phyloP scores from a whole-genome alignment of 92 coral and sea anemone genomes.

The Zoanthus sociatus region DNA sequence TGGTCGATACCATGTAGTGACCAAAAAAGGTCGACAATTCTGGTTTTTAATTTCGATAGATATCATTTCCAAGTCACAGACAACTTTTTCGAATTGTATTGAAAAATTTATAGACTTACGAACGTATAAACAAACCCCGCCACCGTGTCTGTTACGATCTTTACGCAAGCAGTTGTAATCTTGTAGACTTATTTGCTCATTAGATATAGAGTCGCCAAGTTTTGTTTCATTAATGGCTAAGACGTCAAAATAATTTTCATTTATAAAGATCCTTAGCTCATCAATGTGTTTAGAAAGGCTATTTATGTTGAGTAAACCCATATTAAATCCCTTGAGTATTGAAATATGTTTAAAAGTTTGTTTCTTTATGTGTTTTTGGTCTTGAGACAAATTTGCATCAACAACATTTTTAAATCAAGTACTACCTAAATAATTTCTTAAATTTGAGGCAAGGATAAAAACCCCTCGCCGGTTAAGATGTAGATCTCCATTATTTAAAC shows the following conservation, averaged over 20 bases:
- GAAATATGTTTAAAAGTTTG: constrained; percentile 2
- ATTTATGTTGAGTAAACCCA: constrained; percentile 16
- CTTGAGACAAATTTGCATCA: constrained; percentile 15
- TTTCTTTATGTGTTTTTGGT: constrained; percentile 15
- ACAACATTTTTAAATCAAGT: constrained; percentile 5
- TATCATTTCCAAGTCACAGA: constrained; percentile 8
- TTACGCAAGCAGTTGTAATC: constrained; percentile 14
- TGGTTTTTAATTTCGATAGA: constrained; percentile 19
- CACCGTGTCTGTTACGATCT: constrained; percentile 25
- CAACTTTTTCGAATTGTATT: constrained; percentile 32
- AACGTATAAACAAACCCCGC: constrained; percentile 44
- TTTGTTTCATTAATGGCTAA: constrained; percentile 45
- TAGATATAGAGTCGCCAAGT: constrained; percentile 33
- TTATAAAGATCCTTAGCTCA: constrained; percentile 28
- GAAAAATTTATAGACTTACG: constrained; percentile 8
- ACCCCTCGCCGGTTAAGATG: constrained; percentile 10
- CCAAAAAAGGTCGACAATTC: constrained; percentile 5
- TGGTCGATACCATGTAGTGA: constrained; percentile 29
- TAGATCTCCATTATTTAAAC: constrained; percentile 2
- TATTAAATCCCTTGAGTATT: constrained; percentile 21
- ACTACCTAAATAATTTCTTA: background rate
- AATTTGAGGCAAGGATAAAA: background rate
- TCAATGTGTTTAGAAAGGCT: constrained; percentile 27
- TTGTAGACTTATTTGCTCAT: constrained; percentile 1
- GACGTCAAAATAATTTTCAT: constrained; percentile 7